A percentile compares a stretch with the other conserved stretches of the same genome.
phyloP scores from a whole-genome alignment of 2,888 invertebrate species.

The Rotaria macrura region DNA sequence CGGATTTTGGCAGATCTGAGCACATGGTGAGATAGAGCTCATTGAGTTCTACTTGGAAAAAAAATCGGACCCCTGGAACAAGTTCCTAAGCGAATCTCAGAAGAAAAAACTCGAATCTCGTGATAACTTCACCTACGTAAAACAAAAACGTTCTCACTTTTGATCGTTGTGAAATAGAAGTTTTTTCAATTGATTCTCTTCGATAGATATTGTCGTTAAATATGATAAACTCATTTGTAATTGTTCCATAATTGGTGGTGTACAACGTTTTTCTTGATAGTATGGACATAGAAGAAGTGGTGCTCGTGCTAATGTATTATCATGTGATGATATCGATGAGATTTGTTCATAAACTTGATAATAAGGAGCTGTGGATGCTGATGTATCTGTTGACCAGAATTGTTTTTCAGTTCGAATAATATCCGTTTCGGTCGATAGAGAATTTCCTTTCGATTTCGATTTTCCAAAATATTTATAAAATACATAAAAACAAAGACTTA shows the following conservation, averaged over 20 bases:
- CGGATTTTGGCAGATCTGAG: no score
- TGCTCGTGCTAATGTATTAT: not conserved
- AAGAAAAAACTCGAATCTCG: no score
- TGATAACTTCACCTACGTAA: no score
- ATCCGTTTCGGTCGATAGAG: not conserved
- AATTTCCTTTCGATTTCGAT: not conserved
- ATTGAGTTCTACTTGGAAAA: no score
- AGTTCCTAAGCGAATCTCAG: no score
- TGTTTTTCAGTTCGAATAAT: not conserved
- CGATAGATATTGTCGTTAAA: not conserved
- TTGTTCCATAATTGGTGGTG: conserved; percentile 9
- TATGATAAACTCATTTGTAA: not conserved
- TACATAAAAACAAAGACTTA: not conserved
- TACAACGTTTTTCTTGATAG: not conserved
- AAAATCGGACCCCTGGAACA: no score
- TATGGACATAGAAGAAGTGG: not conserved
- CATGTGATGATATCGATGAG: not conserved
- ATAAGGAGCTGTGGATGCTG: not conserved
- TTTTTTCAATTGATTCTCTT: not conserved
- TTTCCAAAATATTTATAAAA: not conserved
- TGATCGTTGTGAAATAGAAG: not conserved
- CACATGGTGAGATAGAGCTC: no score
- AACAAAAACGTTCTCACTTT: not conserved
- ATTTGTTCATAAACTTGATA: conserved; percentile 18
- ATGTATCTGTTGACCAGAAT: conserved; percentile 14